phyloP scores from a whole-genome alignment of 2,797 vertebrate species.

The Sarcoramphus papa region DNA sequence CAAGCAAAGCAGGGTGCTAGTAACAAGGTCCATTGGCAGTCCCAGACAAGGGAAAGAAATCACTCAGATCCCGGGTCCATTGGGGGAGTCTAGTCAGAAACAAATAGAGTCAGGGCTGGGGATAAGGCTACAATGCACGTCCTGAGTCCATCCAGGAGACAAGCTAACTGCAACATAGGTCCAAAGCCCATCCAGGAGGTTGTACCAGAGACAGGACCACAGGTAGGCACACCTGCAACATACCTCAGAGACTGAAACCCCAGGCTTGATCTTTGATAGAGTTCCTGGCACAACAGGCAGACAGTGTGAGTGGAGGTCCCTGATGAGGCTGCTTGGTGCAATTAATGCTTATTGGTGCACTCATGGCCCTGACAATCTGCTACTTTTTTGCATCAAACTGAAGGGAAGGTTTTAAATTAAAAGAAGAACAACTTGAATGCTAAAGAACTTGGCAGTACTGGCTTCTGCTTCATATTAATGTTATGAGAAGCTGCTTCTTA shows the following conservation, averaged over 20 bases:
- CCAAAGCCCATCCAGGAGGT: not conserved
- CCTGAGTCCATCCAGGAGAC: not conserved
- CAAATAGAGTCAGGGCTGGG: not conserved
- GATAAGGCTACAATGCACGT: not conserved
- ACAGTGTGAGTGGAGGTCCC: not conserved
- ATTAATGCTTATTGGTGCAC: not conserved
- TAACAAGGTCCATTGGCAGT: not conserved
- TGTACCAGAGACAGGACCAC: not conserved
- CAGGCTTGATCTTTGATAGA: not conserved
- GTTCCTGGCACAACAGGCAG: not conserved
- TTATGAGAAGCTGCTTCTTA: not conserved
- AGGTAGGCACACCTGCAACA: not conserved
- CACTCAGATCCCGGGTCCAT: not conserved
- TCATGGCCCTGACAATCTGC: not conserved
- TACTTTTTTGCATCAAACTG: fast-evolving
- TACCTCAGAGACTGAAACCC: not conserved
- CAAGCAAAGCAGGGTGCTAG: not conserved
- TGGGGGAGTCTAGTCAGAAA: not conserved
- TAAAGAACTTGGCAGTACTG: not conserved
- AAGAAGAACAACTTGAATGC: not conserved
- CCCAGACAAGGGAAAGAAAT: not conserved
- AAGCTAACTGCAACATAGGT: not conserved
- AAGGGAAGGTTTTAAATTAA: not conserved
- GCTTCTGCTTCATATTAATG: not conserved
- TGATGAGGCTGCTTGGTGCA: not conserved